Evolutionary conservation across 2,797 vertebrate species (phyloP), one percentile per base, ranked within the genome.

Genomic region (Nannoperca australis): DNA sequence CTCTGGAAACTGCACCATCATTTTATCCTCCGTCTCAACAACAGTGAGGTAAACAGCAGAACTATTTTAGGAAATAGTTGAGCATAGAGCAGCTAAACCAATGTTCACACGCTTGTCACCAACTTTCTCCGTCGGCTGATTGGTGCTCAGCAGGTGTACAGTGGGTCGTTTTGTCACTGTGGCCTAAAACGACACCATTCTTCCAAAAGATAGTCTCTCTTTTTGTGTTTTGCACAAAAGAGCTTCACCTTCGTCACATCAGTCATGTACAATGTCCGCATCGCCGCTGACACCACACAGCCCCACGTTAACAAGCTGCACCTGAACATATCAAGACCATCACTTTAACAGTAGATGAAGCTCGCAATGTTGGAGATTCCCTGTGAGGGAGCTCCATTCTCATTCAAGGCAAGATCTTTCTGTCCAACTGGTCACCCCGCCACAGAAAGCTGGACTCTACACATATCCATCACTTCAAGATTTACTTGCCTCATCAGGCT

Each of bases 391-490:
- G 3, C 1, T 63, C 20, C n/a, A 20, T 47, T 22, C 11, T 50
- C 42, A 18, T 32, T 24, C 9, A 18, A n/a, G n/a, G n/a, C n/a
- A n/a, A n/a, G n/a, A n/a, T n/a, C 27, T 32, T 64, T 50, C 45
- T 22, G 9, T 50, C 7, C 12, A 40, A 3, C 7, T 24, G 22
- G 15, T 67, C 34, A 20, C 9, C 49, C 14, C 10, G 14, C 15
- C 2, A 30, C 40, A 59, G 24, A 59, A 36, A 63, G 12, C 9
- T 54, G 11, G 17, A 54, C 32, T 69, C 51, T 73, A 36, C 34
- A 36, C 56, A 72, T 7, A 71, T 70, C 49, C 45, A 72, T 69
- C 63, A 47, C 34, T 27, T 38, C 7, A 38, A 59, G 63, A 58
- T 58, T 55, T 44, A 73, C 8, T 73, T 13, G 66, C 62, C 45